phyloP scores from a whole-genome alignment of 2,888 invertebrate genomes.

The Ophion obscuratus region DNA sequence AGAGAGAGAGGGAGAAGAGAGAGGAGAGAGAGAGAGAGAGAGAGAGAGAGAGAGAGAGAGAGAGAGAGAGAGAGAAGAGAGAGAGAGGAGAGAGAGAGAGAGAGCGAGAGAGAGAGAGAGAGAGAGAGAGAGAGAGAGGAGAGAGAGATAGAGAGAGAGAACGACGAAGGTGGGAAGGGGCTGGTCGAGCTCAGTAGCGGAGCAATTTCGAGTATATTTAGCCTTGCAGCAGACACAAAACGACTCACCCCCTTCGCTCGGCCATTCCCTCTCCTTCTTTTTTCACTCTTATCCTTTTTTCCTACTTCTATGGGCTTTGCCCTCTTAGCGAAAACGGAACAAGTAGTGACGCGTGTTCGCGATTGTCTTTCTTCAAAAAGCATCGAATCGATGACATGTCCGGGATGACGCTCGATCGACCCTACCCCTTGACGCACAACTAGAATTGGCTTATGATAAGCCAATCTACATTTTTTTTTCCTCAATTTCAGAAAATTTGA shows the following conservation, averaged over 20 bases:
- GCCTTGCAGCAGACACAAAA: conserved; percentile 81
- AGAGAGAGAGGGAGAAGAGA: neutral
- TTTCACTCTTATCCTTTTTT: conserved; percentile 11
- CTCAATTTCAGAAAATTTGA: too few relatives aligned
- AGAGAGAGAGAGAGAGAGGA: conserved; percentile 6
- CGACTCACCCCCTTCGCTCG: conserved; percentile 78
- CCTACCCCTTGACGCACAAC: conserved; percentile 22
- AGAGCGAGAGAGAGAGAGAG: neutral
- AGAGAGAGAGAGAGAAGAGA: too few relatives aligned
- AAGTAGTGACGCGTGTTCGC: conserved; percentile 16
- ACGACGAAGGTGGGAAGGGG: conserved; percentile 27
- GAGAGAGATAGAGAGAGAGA: too few relatives aligned
- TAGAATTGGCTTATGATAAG: too few relatives aligned
- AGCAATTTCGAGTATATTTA: conserved; percentile 74
- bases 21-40: neutral
- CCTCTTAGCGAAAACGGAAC: conserved; percentile 18
- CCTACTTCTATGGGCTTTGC: neutral
- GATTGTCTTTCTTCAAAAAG: conserved; percentile 15
- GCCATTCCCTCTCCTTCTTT: conserved; percentile 52
- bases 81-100: too few relatives aligned
- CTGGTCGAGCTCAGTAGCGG: conserved; percentile 51
- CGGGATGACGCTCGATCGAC: neutral
- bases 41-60: too few relatives aligned
- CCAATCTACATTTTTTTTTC: too few relatives aligned
- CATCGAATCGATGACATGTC: conserved; percentile 30